Conservation (phyloP, 2,113 vertebrate genomes). For the Atlantisia rogersi region DNA sequence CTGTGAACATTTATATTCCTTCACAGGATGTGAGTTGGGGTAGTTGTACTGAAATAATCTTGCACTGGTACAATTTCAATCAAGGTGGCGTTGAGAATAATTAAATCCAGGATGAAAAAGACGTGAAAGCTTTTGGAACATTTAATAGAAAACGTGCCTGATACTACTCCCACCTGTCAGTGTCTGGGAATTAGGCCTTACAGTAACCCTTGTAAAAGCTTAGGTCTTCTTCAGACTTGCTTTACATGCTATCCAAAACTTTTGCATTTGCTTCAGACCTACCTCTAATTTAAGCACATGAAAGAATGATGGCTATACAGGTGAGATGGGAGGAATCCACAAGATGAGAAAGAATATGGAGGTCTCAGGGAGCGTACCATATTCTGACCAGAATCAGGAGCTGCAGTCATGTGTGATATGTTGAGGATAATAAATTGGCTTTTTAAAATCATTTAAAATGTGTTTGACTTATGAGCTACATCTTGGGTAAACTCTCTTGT, state of each 20-base stretch:
- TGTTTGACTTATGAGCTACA: background rate
- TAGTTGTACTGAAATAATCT: constrained; percentile 10
- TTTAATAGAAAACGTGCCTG: background rate
- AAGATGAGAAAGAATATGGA: background rate
- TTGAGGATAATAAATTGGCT: background rate
- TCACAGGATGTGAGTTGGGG: background rate
- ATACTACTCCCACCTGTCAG: background rate
- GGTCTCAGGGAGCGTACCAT: background rate
- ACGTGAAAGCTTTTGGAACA: background rate
- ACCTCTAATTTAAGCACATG: background rate
- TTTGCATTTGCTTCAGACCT: background rate
- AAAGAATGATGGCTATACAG: background rate
- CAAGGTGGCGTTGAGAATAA: background rate
- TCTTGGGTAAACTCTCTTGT: background rate
- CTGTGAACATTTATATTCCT: background rate
- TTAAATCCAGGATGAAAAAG: constrained; percentile 14
- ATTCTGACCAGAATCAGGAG: background rate
- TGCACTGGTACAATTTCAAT: constrained; percentile 4
- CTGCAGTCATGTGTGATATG: background rate
- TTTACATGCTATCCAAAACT: background rate
- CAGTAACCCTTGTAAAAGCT: background rate
- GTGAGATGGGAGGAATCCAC: background rate
- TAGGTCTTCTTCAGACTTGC: background rate
- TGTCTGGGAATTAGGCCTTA: background rate
- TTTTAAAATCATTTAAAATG: background rate